These are phyloP conservation scores for Xenentodon cancila DNA, from an alignment of 2,797 vertebrate genomes.

Conservation along the genomic window DNA sequence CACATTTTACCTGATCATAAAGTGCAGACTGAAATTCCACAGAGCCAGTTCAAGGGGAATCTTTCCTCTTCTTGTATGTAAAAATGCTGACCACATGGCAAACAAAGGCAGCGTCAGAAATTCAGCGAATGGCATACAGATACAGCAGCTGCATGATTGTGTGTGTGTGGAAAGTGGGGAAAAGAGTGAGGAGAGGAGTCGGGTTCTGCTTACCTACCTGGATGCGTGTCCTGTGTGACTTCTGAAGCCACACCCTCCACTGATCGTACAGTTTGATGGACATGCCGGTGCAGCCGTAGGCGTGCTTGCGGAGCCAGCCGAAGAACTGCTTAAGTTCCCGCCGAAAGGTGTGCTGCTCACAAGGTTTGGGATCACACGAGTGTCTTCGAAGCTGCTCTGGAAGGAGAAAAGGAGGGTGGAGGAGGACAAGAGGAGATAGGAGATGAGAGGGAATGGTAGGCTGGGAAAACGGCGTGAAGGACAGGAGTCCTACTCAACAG, in stretches of 20 bases:
- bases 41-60: conserved; percentile 54
- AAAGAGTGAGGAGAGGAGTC: conserved; percentile 1
- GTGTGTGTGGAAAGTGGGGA: conserved; percentile 1
- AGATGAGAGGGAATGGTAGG: conserved; percentile 7
- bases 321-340: conserved; percentile 96
- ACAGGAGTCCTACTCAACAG: conserved; percentile 1
- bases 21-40: conserved; percentile 51
- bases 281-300: conserved; percentile 90
- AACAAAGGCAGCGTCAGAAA: conserved; percentile 56
- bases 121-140: conserved; percentile 38
- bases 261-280: conserved; percentile 97
- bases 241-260: conserved; percentile 96
- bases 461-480: too few relatives aligned
- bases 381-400: conserved; percentile 79
- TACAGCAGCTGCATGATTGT: conserved; percentile 18
- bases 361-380: conserved; percentile 78
- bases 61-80: conserved; percentile 61
- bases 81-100: conserved; percentile 59
- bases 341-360: conserved; percentile 90
- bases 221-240: conserved; percentile 93
- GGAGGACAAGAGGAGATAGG: background rate
- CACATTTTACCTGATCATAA: conserved; percentile 72
- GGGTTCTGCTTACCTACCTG: conserved; percentile 87
- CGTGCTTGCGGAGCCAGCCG: conserved; percentile 94
- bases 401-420: background rate